Base-by-base conservation (phyloP, 2,888 invertebrate genomes). In the Listrodromus nycthemerus region DNA sequence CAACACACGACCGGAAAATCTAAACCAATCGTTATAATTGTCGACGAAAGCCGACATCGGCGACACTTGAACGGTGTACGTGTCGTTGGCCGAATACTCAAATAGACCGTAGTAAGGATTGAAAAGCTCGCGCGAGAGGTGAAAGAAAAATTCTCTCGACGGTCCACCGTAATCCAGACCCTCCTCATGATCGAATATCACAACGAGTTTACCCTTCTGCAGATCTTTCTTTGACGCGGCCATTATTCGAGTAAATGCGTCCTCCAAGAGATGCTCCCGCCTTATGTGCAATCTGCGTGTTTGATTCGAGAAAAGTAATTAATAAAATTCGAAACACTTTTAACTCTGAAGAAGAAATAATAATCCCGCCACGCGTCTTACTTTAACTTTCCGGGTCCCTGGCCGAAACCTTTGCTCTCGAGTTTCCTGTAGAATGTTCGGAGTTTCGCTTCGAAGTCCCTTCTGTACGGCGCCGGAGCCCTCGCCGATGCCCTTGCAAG, bases 101-200 rank as follows among this genome's bases (percentile, higher is more conserved):
- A 99, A 99, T 82, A 99, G 95, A 0, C 99, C 99, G 91, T 99
- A 99, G 94, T 99, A 99, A 0, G 99, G 99, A 95, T 99, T 99
- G 94, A 99, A 99, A 10, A 99, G 95, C 93, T 99, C 98, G 75
- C 99, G 95, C 0, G 99, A 99, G n/a, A 99, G 95, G 37, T 99
- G 95, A 94, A 99, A 99, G 95, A 99, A 99, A 94, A 99, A 99
- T 94, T 99, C 99, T 37, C 99, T 95, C 13, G 98, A 98, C 1
- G 99, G 99, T 0, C 99, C 99, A 63, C 99, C 99, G 93, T 99
- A 99, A 94, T 99, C 99, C 82, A 99, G 94, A 41, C 99, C 99
- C 93, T 99, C 99, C 93, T 99, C 99, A 71, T 98, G 98, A 92
- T 97, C 97, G 96, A 97, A 98, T 13, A 98, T 96, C 24, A 99